phyloP scores from a whole-genome alignment of 1,140 invertebrate species.

The Hyposmocoma kahamanoa region DNA sequence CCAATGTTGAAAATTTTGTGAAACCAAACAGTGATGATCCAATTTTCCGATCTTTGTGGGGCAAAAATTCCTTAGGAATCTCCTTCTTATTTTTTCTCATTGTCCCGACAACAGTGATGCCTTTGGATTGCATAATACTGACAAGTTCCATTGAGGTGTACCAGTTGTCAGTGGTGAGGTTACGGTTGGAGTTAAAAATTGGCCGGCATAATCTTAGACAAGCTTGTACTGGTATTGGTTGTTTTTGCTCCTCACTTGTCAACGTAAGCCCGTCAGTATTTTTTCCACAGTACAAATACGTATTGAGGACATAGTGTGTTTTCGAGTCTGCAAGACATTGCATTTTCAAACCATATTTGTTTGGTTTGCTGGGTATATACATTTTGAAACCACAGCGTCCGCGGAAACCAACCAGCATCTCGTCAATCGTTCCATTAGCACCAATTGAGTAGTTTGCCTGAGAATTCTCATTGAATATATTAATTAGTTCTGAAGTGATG shows the following conservation, averaged over 20 bases:
- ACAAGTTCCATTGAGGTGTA: too few species aligned
- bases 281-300: slow-evolving; percentile 15
- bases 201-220: slow-evolving; percentile 15
- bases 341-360: slow-evolving; percentile 65
- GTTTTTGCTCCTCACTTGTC: slow-evolving; percentile 7
- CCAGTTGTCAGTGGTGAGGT: slow-evolving; percentile 46
- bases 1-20: slow-evolving; percentile 21
- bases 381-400: slow-evolving; percentile 18
- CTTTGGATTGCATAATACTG: slow-evolving; percentile 17
- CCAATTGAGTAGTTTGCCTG: not conserved
- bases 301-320: slow-evolving; percentile 20
- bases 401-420: slow-evolving; percentile 41
- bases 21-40: slow-evolving; percentile 27
- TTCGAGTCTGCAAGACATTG: slow-evolving; percentile 30
- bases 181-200: slow-evolving; percentile 28
- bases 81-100: slow-evolving; percentile 45
- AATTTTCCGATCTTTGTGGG: slow-evolving; percentile 9
- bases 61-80: slow-evolving; percentile 27
- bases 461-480: not conserved
- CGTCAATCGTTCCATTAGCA: slow-evolving; percentile 29
- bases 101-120: slow-evolving; percentile 37
- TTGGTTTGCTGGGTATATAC: slow-evolving; percentile 55
- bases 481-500: too few species aligned
- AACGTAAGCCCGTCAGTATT: not conserved
- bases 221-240: slow-evolving; percentile 6